Percentiles rank a stretch among this genome's conserved stretches.
phyloP scores from a whole-genome alignment of 2,797 vertebrate genomes.

The Halcyon badia region DNA sequence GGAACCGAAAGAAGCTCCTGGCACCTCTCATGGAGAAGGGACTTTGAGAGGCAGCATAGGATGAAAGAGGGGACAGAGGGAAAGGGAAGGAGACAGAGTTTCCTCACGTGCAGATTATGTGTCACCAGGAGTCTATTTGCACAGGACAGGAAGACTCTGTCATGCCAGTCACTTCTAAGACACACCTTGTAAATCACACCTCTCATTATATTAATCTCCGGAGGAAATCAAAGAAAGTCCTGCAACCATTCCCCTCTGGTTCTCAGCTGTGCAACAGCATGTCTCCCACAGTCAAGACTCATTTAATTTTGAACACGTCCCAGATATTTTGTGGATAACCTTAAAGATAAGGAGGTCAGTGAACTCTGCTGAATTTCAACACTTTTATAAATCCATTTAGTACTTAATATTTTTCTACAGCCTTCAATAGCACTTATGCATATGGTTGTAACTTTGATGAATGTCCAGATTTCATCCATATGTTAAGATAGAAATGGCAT shows the following conservation, averaged over 20 bases:
- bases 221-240: not conserved
- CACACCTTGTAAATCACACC: not conserved
- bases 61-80: not conserved
- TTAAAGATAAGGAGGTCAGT: not conserved
- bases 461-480: not conserved
- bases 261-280: not conserved
- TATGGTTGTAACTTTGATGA: not conserved
- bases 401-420: constrained; percentile 11
- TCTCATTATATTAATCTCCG: not conserved
- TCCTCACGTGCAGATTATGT: not conserved
- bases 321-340: not conserved
- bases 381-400: constrained; percentile 9
- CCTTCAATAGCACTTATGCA: not conserved
- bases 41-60: not conserved
- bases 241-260: not conserved
- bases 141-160: not conserved
- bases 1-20: not conserved
- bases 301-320: not conserved
- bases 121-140: not conserved
- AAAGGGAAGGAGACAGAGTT: not conserved
- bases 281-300: not conserved
- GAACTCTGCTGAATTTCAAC: not conserved
- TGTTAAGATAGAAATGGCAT: not conserved
- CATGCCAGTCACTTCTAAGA: not conserved
- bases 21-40: not conserved